phyloP scores from a whole-genome alignment of 2,113 vertebrate species.

The Sclerurus mexicanus region DNA sequence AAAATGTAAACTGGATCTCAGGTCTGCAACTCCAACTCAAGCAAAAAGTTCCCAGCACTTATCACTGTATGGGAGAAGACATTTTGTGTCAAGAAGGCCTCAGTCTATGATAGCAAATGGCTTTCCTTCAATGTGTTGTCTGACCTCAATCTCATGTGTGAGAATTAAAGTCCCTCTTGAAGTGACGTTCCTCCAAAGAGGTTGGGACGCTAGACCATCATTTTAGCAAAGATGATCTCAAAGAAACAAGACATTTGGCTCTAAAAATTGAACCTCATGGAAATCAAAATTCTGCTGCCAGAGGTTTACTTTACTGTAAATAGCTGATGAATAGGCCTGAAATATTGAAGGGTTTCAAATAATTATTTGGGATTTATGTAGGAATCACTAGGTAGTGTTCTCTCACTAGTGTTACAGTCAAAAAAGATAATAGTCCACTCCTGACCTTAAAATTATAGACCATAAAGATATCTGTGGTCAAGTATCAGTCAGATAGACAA shows the following conservation, averaged over 20 bases:
- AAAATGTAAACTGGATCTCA: not conserved
- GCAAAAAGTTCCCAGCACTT: not conserved
- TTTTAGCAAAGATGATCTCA: constrained; percentile 11
- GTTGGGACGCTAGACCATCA: not conserved
- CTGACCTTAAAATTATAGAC: not conserved
- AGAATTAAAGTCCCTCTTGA: not conserved
- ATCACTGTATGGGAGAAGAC: not conserved
- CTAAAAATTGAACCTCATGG: not conserved
- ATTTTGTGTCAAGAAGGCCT: not conserved
- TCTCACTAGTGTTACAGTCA: not conserved
- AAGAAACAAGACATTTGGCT: not conserved
- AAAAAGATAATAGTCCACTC: not conserved
- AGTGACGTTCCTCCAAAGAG: not conserved
- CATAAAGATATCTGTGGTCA: not conserved
- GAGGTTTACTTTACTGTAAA: not conserved
- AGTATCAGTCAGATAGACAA: not conserved
- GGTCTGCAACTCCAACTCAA: not conserved
- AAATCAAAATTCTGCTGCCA: not conserved
- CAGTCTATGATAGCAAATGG: not conserved
- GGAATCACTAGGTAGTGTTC: not conserved
- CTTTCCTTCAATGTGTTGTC: not conserved
- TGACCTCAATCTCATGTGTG: not conserved
- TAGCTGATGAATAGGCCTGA: not conserved
- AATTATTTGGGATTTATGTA: not conserved
- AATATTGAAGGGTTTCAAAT: not conserved